phyloP scores from a whole-genome alignment of 2,113 vertebrate species.

The Galbula dea region DNA sequence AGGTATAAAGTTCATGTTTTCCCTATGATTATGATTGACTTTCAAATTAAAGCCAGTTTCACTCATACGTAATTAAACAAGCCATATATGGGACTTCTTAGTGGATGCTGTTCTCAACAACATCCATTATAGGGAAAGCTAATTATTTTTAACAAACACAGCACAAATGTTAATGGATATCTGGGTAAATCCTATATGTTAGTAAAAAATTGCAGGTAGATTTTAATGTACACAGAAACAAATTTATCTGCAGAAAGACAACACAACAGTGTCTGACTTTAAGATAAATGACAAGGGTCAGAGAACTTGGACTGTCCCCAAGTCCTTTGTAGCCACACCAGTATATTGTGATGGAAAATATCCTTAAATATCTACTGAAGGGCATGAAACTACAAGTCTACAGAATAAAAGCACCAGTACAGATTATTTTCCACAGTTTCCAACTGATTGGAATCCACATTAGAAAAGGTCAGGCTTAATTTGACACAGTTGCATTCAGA shows the following conservation, averaged over 20 bases:
- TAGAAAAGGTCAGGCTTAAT: conserved; percentile 52
- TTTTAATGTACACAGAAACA: not conserved
- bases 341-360: conserved; percentile 20
- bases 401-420: not conserved
- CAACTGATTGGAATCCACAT: conserved; percentile 5
- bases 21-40: not conserved
- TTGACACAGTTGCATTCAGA: not conserved
- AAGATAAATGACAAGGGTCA: not conserved
- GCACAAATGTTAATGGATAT: conserved; percentile 11
- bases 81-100: not conserved
- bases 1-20: not conserved
- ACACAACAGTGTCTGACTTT: conserved; percentile 14
- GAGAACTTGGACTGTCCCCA: not conserved
- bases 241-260: not conserved
- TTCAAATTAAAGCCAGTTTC: not conserved
- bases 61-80: not conserved
- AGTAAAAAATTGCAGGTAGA: conserved; percentile 2
- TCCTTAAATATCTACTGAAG: not conserved
- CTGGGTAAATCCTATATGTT: not conserved
- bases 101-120: not conserved
- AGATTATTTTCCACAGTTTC: conserved; percentile 11
- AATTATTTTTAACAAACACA: conserved; percentile 51
- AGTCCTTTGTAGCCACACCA: conserved; percentile 1
- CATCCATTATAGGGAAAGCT: not conserved
- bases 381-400: not conserved